Base-by-base conservation (phyloP, 2,888 invertebrate genomes). In the Drosophila infuscata region DNA sequence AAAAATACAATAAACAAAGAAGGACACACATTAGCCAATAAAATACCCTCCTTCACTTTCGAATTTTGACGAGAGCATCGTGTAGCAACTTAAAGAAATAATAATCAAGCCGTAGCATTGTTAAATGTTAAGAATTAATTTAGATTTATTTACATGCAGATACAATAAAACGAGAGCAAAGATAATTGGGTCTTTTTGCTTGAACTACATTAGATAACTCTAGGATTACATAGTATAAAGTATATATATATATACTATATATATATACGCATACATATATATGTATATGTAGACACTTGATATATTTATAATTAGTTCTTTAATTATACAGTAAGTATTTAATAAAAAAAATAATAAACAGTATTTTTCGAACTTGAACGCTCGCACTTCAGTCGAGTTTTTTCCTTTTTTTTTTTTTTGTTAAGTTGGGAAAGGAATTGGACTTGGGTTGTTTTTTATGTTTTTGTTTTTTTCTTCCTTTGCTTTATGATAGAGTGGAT, bases 361-460 rank as follows among this genome's bases (percentile, higher is more conserved):
- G 88, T 86, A 86, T 81, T 86, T 81, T 83, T 90, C 85, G 90
- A 86, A 86, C 85, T 88, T 86, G 89, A 84, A 84, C 84, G 84
- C 89, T 84, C 89, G 84, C 84, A 71, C 87, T 83, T 84, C 85
- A 86, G 85, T 86, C 85, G 85, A 86, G 85, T 74, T 78, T 77
- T 76, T 76, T 59, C 7, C 4, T 5, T 5, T n/a, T 5, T 20
- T 41, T 20, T 20, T 17, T 46, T 43, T 46, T 46, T n/a, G n/a
- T n/a, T 12, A 74, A 76, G 68, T 74, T 76, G 29, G 56, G n/a
- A 56, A n/a, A 25, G 54, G 38, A 38, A n/a, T 56, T 38, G 54
- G 54, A 54, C 54, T 36, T 56, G n/a, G 8, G n/a, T 29, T 6
- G 54, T 32, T 54, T 54, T n/a, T 11, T 61, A 76, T 66, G 58